Base-by-base conservation (phyloP, 2,113 vertebrate species). In the Bubalus kerabau region DNA sequence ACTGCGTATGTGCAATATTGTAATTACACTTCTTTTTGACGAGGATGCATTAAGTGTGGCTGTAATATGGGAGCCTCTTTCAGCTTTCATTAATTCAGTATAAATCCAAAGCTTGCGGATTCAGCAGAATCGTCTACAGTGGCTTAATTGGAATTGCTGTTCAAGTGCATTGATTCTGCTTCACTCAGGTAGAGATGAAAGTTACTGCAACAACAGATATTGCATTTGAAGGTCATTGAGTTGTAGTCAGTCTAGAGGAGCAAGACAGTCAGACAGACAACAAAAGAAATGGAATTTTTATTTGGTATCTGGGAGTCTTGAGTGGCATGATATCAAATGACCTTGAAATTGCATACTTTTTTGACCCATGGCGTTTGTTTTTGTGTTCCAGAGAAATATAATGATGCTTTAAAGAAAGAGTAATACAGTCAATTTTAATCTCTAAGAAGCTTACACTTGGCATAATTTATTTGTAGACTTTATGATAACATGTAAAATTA, bases 31-130 rank as follows among this genome's bases (percentile, higher is more conserved):
- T 96, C 78, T 43, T 48, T 91, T 93, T 46, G 46, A 95, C 71
- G 96, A 97, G 7, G 32, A 80, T 86, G 59, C 24, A 57, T 59
- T 94, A 50, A 95, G n/a, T 81, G 64, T 17, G 80, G 97, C 21
- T 24, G 46, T 52, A 81, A 90, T 96, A 97, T 97, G 96, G 59
- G 6, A 97, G 89, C 76, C 21, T 52, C n/a, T 98, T 93, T 78
- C 46, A 43, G 60, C 96, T 93, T 98, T 98, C 96, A 95, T 96
- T 98, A 98, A 96, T 98, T 98, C 95, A 36, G 6, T 97, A 82
- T 95, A 92, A 98, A 91, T 98, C 92, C 67, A 97, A 57, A 90
- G 5, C 88, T 96, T 97, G 60, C 74, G 93, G 97, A 87, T 95
- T 97, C 12, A 43, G 93, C 54, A 97, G 56, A 91, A 8, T 87